A percentile compares a stretch with the other conserved stretches of the same genome.
These are phyloP conservation scores for Lasioglossum oenotherae DNA, from an alignment of 2,888 invertebrate species.

Conservation along the genomic window DNA sequence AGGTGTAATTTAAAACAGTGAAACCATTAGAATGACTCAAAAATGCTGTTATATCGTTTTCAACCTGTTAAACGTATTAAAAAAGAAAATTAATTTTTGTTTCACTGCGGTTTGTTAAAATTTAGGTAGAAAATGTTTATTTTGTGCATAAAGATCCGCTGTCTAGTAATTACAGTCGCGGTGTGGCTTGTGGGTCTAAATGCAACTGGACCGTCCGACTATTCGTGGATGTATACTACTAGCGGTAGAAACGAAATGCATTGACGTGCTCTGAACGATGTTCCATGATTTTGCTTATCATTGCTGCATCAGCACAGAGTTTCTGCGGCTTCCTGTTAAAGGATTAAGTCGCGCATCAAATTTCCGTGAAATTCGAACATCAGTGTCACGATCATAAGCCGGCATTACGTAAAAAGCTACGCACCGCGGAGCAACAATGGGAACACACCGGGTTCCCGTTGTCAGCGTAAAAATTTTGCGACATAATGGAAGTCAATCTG, in stretches of 20 bases:
- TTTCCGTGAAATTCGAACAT: not conserved
- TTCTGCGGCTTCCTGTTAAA: not conserved
- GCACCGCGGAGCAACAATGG: not conserved
- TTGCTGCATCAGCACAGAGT: not conserved
- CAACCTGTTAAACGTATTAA: too few species aligned
- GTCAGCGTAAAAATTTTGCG: not conserved
- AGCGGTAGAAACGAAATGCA: not conserved
- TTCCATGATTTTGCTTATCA: not conserved
- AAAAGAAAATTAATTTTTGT: too few species aligned
- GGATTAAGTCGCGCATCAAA: not conserved
- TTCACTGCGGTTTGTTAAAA: too few species aligned
- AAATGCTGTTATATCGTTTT: too few species aligned
- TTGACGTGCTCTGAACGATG: not conserved
- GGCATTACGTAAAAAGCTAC: not conserved
- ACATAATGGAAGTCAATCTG: conserved; percentile 1
- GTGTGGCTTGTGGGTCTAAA: not conserved
- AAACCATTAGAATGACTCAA: too few species aligned
- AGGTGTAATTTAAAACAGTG: too few species aligned
- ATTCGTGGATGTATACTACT: not conserved
- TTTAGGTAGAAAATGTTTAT: too few species aligned
- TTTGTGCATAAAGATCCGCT: too few species aligned
- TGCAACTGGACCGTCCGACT: not conserved
- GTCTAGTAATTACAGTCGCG: not conserved
- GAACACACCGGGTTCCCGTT: not conserved
- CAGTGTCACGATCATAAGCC: not conserved